A percentile compares a stretch with the other conserved stretches of the same genome.
These are phyloP conservation scores for Phaedon cochleariae DNA, from an alignment of 2,888 invertebrate genomes.

Conservation along the genomic window DNA sequence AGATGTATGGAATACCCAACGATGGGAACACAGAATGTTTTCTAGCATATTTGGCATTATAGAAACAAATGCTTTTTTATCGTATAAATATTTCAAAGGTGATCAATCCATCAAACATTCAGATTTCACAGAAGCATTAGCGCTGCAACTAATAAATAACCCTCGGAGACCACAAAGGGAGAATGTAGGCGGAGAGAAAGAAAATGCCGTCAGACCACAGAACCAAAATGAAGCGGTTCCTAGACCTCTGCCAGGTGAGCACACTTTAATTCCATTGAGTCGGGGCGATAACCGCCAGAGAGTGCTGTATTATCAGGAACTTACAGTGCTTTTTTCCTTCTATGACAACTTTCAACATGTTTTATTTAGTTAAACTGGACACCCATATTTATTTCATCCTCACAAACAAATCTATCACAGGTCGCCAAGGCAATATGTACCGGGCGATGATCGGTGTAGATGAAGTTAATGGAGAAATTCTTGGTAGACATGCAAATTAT, in stretches of 20 bases:
- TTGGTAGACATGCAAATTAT: too few relatives aligned
- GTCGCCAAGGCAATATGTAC: too few relatives aligned
- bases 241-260: not conserved
- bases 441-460: too few relatives aligned
- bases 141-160: slow-evolving; percentile 20
- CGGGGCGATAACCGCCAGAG: not conserved
- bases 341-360: too few relatives aligned
- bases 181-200: not conserved
- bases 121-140: slow-evolving; percentile 23
- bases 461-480: too few relatives aligned
- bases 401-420: too few relatives aligned
- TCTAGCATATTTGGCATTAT: slow-evolving; percentile 33
- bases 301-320: not conserved
- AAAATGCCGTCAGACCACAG: slow-evolving; percentile 3
- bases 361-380: too few relatives aligned
- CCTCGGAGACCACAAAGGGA: not conserved
- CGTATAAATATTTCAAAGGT: slow-evolving; percentile 21
- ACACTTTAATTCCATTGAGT: slow-evolving; percentile 1
- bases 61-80: slow-evolving; percentile 24
- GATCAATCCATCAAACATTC: slow-evolving; percentile 11
- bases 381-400: too few relatives aligned
- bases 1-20: slow-evolving; percentile 33
- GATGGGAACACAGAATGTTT: slow-evolving; percentile 32
- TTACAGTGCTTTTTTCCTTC: too few relatives aligned
- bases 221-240: too few relatives aligned